Percentiles rank a stretch among this genome's conserved stretches.
Conservation (phyloP, 1,140 invertebrate genomes). For the Cataglyphis hispanica region DNA sequence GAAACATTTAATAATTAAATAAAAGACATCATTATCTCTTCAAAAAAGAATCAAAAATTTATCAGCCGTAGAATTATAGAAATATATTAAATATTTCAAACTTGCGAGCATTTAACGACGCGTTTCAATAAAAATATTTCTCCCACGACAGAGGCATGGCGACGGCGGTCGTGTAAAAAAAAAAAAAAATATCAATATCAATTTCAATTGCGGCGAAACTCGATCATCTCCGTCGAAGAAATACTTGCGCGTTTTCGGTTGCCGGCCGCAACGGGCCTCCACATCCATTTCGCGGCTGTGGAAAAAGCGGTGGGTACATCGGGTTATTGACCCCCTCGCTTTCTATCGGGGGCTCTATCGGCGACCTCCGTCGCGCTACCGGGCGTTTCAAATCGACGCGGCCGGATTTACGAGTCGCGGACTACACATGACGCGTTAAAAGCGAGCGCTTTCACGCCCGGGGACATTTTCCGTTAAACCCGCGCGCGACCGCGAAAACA, state of each 20-base stretch:
- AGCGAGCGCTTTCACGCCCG: slow-evolving; percentile 23
- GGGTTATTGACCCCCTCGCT: slow-evolving; percentile 75
- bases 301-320: slow-evolving; percentile 76
- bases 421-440: slow-evolving; percentile 46
- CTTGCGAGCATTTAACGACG: not conserved
- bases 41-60: not conserved
- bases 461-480: slow-evolving; percentile 70
- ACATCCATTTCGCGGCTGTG: slow-evolving; percentile 76
- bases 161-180: slow-evolving; percentile 29
- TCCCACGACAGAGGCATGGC: not conserved
- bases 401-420: slow-evolving; percentile 71
- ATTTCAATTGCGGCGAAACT: slow-evolving; percentile 81
- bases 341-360: slow-evolving; percentile 62
- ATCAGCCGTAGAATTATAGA: not conserved
- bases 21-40: not conserved
- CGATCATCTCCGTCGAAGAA: slow-evolving; percentile 77
- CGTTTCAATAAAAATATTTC: slow-evolving; percentile 48
- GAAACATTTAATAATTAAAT: slow-evolving; percentile 1
- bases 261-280: slow-evolving; percentile 65
- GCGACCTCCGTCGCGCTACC: slow-evolving; percentile 68
- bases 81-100: slow-evolving; percentile 13
- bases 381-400: slow-evolving; percentile 77
- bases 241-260: slow-evolving; percentile 75
- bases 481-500: slow-evolving; percentile 63
- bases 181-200: slow-evolving; percentile 78